These are phyloP conservation scores for Scomberomorus guttatus DNA, from an alignment of 2,797 vertebrate genomes.

Conservation along the genomic window DNA sequence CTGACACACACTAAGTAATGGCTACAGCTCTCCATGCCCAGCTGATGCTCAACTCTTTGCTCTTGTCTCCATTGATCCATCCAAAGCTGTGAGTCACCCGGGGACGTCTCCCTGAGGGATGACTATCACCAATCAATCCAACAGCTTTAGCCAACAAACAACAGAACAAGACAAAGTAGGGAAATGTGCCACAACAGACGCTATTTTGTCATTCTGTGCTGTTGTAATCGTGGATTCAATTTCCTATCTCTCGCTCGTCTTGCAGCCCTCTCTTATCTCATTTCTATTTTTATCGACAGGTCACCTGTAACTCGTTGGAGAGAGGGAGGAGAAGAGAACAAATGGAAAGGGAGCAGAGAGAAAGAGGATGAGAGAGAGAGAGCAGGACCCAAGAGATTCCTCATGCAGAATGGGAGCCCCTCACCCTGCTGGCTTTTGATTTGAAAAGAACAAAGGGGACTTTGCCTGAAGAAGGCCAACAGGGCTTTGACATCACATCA, in stretches of 20 bases:
- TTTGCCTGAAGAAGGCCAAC: conserved; percentile 54
- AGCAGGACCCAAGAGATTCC: conserved; percentile 57
- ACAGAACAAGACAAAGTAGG: conserved; percentile 46
- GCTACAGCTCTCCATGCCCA: conserved; percentile 29
- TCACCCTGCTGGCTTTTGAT: conserved; percentile 44
- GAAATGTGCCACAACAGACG: conserved; percentile 53
- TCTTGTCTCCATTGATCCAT: conserved; percentile 56
- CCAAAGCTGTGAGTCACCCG: conserved; percentile 48
- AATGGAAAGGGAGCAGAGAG: conserved; percentile 65
- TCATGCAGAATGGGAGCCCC: conserved; percentile 44
- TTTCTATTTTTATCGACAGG: conserved; percentile 70
- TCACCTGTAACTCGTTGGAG: conserved; percentile 70
- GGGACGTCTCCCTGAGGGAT: conserved; percentile 54
- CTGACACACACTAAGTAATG: conserved; percentile 44
- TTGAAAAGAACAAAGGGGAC: conserved; percentile 52
- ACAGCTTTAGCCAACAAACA: conserved; percentile 64
- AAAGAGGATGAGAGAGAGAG: conserved; percentile 61
- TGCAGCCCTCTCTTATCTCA: conserved; percentile 41
- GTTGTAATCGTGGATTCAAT: conserved; percentile 68
- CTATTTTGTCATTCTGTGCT: conserved; percentile 59
- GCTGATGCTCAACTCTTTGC: conserved; percentile 41
- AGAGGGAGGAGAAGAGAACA: conserved; percentile 50
- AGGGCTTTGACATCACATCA: conserved; percentile 45
- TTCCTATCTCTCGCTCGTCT: conserved; percentile 47
- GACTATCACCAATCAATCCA: conserved; percentile 76